Evolutionary conservation across 2,888 invertebrate species (phyloP).

Genomic region (Metallyticus violacea): DNA sequence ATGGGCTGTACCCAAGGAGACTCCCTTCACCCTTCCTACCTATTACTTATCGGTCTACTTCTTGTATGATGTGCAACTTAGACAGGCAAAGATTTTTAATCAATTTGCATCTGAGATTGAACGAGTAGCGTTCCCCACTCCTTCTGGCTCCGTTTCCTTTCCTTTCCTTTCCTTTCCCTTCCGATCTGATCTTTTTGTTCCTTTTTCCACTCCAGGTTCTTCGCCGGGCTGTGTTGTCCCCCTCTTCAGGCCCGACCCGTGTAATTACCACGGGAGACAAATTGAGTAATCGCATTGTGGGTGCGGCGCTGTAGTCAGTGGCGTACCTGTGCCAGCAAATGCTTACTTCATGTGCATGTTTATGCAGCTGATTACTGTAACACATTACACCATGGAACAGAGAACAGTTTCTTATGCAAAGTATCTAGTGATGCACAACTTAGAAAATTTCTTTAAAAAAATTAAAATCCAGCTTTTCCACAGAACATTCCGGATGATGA

Average conservation of each 20-base stretch:
- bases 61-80: constrained; percentile 11
- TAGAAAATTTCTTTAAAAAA: no score
- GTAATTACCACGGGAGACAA: constrained; percentile 25
- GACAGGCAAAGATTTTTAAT: constrained; percentile 21
- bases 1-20: neutral
- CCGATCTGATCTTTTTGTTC: neutral
- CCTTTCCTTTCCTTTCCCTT: neutral
- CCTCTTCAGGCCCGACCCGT: neutral
- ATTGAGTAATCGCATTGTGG: constrained; percentile 29
- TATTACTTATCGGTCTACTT: neutral
- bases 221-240: neutral
- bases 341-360: no score
- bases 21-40: neutral
- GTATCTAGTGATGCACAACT: no score
- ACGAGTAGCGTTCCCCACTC: neutral
- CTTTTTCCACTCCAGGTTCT: no score
- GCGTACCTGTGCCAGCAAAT: neutral
- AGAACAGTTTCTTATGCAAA: no score
- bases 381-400: no score
- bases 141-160: neutral
- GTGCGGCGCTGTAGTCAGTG: constrained; percentile 1
- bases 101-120: constrained; percentile 27
- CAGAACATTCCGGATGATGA: no score
- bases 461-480: no score
- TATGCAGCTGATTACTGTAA: no score